These are phyloP conservation scores for Drosophila dunni DNA, from an alignment of 1,140 invertebrate species.

Conservation along the genomic window DNA sequence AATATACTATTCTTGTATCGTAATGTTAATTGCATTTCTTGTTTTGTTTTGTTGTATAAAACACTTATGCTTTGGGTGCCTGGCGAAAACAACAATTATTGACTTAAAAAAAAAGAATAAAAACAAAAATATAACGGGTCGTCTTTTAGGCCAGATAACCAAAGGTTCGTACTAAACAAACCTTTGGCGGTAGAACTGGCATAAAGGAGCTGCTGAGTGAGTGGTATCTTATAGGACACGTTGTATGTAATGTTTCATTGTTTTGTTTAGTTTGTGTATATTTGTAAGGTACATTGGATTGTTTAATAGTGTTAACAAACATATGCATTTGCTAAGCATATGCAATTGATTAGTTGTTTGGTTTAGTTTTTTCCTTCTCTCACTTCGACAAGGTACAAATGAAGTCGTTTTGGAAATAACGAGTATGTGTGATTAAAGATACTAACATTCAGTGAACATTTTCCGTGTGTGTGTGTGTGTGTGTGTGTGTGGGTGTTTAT, in stretches of 20 bases:
- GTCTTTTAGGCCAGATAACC: too few relatives aligned
- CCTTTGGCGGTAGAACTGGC: not conserved
- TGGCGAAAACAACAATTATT: slow-evolving; percentile 3
- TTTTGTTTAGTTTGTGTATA: slow-evolving; percentile 36
- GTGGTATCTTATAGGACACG: not conserved
- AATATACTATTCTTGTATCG: slow-evolving; percentile 63
- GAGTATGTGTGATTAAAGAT: slow-evolving; percentile 15
- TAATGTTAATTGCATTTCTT: slow-evolving; percentile 42
- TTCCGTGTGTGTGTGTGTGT: not conserved
- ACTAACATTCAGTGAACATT: slow-evolving; percentile 14
- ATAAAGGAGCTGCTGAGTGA: not conserved
- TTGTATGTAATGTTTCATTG: slow-evolving; percentile 22
- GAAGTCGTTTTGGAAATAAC: slow-evolving; percentile 35
- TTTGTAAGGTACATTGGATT: slow-evolving; percentile 75
- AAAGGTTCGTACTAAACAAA: too few relatives aligned
- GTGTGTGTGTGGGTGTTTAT: not conserved
- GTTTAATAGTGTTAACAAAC: slow-evolving; percentile 65
- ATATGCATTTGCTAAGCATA: slow-evolving; percentile 27
- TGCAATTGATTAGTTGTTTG: slow-evolving; percentile 37
- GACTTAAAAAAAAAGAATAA: slow-evolving; percentile 5
- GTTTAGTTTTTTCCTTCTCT: slow-evolving; percentile 1
- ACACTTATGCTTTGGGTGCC: slow-evolving; percentile 41
- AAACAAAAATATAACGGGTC: slow-evolving; percentile 15
- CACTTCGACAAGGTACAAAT: slow-evolving; percentile 39
- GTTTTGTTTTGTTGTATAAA: slow-evolving; percentile 54